Evolutionary conservation across 2,113 vertebrate species (phyloP).

Genomic region (Delphinapterus leucas): DNA sequence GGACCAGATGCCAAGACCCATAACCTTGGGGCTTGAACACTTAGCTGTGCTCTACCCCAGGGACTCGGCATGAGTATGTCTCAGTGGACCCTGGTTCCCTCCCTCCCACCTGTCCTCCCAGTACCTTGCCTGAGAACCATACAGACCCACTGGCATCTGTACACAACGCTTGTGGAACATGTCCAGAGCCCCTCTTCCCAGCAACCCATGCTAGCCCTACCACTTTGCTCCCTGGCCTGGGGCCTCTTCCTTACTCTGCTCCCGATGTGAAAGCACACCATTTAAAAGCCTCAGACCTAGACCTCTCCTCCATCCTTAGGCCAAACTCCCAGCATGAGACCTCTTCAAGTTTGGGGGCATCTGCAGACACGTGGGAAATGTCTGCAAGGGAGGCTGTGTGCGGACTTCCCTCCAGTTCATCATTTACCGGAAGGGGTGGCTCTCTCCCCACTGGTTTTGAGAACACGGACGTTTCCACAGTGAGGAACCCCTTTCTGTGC

Average conservation of each 20-base stretch:
- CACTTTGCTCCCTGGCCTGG: neutral
- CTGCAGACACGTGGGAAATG: neutral
- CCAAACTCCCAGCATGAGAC: neutral
- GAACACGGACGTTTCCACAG: neutral
- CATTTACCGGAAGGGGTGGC: neutral
- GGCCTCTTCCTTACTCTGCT: neutral
- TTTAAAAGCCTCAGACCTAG: neutral
- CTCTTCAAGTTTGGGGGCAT: neutral
- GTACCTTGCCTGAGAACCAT: neutral
- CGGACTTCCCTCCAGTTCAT: neutral
- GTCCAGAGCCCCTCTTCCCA: neutral
- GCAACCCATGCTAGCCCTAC: neutral
- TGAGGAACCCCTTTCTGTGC: neutral
- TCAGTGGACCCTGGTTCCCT: neutral
- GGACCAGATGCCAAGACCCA: neutral
- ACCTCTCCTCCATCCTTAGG: neutral
- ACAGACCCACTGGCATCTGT: neutral
- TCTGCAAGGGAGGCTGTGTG: neutral
- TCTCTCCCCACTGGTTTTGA: too few species aligned
- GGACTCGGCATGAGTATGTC: neutral
- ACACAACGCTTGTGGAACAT: fast-evolving
- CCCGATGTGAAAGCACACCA: neutral
- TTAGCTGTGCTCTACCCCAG: neutral
- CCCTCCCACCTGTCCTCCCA: neutral
- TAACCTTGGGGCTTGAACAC: neutral